Evolutionary conservation across 1,140 invertebrate species (phyloP), one percentile per base, ranked within the genome.

Genomic region (Zaprionus davidi): DNA sequence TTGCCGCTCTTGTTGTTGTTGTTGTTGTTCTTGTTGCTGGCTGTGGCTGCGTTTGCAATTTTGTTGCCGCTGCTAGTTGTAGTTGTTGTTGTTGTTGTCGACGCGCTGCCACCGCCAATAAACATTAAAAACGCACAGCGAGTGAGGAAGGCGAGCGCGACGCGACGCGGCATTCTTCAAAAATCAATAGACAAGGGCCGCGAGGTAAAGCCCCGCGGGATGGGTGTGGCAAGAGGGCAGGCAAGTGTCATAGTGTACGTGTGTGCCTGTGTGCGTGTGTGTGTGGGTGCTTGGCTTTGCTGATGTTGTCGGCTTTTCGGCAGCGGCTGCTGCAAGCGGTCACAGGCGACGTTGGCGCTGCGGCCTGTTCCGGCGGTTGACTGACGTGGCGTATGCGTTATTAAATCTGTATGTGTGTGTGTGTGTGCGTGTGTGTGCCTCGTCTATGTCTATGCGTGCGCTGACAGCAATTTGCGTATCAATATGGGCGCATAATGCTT

Each of bases 401-500:
- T 88, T 88, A 88, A 88, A 88, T 88, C 84, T 88, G 68, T 75
- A 78, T 88, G 46, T 70, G 75, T 66, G 64, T 41, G 71, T 41
- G 76, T 17, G 75, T 41, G 41, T 7, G 2, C 1, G 20, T 20
- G 20, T 49, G 9, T 55, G 22, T 65, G 38, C 28, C 69, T 55
- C 68, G 44, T 75, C 65, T 74, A 74, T 75, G 66, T 68, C 71
- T 82, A 71, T 81, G 84, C 51, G 84, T 87, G 57, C 64, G 85
- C 84, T 85, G 85, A 90, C 85, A 88, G 85, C 85, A 88, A 88
- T 88, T 88, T 88, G 85, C 85, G 85, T 88, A 88, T 88, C 85
- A 88, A 88, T 88, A 88, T 88, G 85, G 85, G 85, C 85, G 84
- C 85, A 88, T 88, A 88, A 88, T 88, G 85, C 86, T 90, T 85